Evolutionary conservation across 2,888 invertebrate genomes (phyloP), one percentile per base, ranked within the genome.

Genomic region (Cremastinae sp.): DNA sequence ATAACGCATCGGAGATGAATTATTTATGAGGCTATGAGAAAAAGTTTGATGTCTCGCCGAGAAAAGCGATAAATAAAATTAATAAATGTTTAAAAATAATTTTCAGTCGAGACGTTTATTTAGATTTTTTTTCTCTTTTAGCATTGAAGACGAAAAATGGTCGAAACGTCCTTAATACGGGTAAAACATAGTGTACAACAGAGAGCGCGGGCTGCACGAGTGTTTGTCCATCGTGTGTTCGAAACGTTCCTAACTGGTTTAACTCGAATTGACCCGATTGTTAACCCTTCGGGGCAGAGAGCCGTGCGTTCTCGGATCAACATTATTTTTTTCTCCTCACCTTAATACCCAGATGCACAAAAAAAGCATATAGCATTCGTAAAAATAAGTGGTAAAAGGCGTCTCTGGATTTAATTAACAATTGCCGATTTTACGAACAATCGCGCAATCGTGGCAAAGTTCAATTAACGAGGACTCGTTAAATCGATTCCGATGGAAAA

Each of bases 241-340:
- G 72, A 71, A 28, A 68, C 72, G 66, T 80, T 79, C 79, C 82
- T 84, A 86, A 86, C 85, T 84, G 83, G 83, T 87, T 86, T 85
- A 82, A 84, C 82, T 83, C 80, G 84, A 86, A 83, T 85, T 86
- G 86, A 87, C 87, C 86, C 84, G 84, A 85, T 84, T 84, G 83
- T 87, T 87, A 85, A 86, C 86, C 86, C 75, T 71, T 51, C 75
- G 75, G 28, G 68, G 59, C 68, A 70, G 61, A 55, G 62, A 64
- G 45, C 43, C 71, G 56, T 51, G 41, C 45, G 35, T 49, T 68
- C 58, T 61, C 71, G 65, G 55, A 41, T 55, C 62, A 61, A 43
- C 39, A 41, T 55, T 47, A 59, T 62, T 72, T 28, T 66, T 41
- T 68, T 56, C 51, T n/a, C 14, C 20, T 49, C 62, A 71, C 64